A percentile compares a stretch with the other conserved stretches of the same genome.
These are phyloP conservation scores for Xerus inauris DNA, from an alignment of 2,113 vertebrate genomes.

Conservation along the genomic window DNA sequence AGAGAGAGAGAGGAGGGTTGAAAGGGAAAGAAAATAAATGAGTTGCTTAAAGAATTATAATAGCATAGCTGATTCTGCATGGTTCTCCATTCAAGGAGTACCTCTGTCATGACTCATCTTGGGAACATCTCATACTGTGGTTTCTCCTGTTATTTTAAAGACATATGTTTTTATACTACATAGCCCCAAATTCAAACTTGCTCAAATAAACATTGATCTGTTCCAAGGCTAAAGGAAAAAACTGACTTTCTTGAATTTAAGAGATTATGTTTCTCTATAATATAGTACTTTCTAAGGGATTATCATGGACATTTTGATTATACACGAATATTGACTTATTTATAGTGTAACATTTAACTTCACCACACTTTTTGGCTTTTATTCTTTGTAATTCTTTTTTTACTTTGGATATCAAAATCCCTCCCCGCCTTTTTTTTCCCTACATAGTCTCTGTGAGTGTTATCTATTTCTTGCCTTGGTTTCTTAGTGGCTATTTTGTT, in stretches of 20 bases:
- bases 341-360: not conserved
- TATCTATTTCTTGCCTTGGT: not conserved
- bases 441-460: not conserved
- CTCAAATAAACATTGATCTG: not conserved
- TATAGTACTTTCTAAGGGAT: not conserved
- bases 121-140: not conserved
- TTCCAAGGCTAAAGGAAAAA: not conserved
- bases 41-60: slow-evolving; percentile 26
- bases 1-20: too few species aligned
- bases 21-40: not conserved
- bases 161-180: not conserved
- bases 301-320: not conserved
- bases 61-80: too few species aligned
- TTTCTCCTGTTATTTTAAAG: not conserved
- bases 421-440: not conserved
- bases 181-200: not conserved
- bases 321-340: not conserved
- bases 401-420: not conserved
- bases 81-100: not conserved
- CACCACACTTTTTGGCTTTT: not conserved
- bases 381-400: slow-evolving; percentile 13
- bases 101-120: not conserved
- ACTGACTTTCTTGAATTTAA: not conserved
- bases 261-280: not conserved
- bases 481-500: not conserved